Evolutionary conservation across 2,888 invertebrate genomes (phyloP).

Genomic region (Melikaiella ostensackeni): DNA sequence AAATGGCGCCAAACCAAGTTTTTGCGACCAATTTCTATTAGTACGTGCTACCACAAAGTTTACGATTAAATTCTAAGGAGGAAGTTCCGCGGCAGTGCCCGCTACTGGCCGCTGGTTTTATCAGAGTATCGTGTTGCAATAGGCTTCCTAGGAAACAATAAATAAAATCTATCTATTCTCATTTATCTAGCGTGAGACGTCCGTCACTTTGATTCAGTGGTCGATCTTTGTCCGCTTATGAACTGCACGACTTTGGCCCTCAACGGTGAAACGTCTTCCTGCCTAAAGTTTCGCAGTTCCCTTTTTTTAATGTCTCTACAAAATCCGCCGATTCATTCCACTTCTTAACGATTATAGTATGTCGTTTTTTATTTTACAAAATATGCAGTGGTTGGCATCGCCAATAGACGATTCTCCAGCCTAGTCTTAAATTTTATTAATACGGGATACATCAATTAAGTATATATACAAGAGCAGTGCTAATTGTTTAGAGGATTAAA

Average conservation of each 20-base stretch:
- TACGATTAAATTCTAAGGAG: slow-evolving; percentile 58
- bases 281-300: slow-evolving; percentile 45
- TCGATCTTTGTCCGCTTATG: slow-evolving; percentile 56
- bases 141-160: slow-evolving; percentile 73
- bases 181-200: slow-evolving; percentile 65
- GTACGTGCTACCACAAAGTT: slow-evolving; percentile 53
- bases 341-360: slow-evolving; percentile 32
- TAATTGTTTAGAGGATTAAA: slow-evolving; percentile 76
- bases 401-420: not conserved
- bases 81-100: slow-evolving; percentile 71
- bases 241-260: slow-evolving; percentile 31
- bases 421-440: slow-evolving; percentile 52
- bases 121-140: slow-evolving; percentile 57
- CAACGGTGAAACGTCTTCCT: slow-evolving; percentile 43
- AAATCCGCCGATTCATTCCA: slow-evolving; percentile 35
- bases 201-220: slow-evolving; percentile 64
- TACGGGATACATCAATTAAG: slow-evolving; percentile 74
- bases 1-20: slow-evolving; percentile 34
- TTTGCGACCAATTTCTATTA: slow-evolving; percentile 47
- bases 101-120: slow-evolving; percentile 71
- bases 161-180: slow-evolving; percentile 76
- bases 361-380: slow-evolving; percentile 41
- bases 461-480: slow-evolving; percentile 73
- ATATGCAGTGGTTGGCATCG: slow-evolving; percentile 14
- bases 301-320: slow-evolving; percentile 31